A percentile compares a stretch with the other conserved stretches of the same genome.
These are phyloP conservation scores for Pharmacophagus antenor DNA, from an alignment of 2,888 invertebrate species.

Conservation along the genomic window DNA sequence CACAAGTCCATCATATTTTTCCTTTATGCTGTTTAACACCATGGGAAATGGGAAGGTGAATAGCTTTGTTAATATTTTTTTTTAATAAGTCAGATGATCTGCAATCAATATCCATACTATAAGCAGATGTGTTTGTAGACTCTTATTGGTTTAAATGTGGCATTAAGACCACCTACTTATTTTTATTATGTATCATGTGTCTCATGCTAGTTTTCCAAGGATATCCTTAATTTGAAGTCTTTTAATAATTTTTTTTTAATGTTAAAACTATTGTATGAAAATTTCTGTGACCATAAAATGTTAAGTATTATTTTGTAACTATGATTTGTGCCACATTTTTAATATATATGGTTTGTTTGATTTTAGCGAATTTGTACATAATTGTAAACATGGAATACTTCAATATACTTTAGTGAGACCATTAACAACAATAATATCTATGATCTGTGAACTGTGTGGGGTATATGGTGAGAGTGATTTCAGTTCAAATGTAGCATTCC, in stretches of 20 bases:
- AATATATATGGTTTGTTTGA: conserved; percentile 4
- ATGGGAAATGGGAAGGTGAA: conserved; percentile 94
- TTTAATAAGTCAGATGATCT: too few species aligned
- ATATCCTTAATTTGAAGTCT: too few species aligned
- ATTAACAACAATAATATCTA: conserved; percentile 92
- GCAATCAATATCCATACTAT: too few species aligned
- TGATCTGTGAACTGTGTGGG: conserved; percentile 91
- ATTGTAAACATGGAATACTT: conserved; percentile 97
- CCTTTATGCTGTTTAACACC: conserved; percentile 95
- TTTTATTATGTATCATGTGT: too few species aligned
- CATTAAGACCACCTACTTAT: too few species aligned
- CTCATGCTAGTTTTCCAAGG: too few species aligned
- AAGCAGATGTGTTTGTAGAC: too few species aligned
- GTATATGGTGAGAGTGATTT: conserved; percentile 97
- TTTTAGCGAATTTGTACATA: conserved; percentile 92
- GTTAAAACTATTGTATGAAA: too few species aligned
- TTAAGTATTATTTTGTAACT: neutral
- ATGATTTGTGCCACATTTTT: neutral
- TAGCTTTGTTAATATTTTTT: too few species aligned
- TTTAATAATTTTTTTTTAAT: too few species aligned
- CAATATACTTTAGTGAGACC: conserved; percentile 97
- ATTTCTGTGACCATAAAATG: neutral
- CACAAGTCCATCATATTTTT: conserved; percentile 93
- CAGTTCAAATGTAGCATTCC: conserved; percentile 90
- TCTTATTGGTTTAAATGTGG: too few species aligned